Conservation (phyloP, 2,797 vertebrate genomes). For the Calcarius lapponicus region DNA sequence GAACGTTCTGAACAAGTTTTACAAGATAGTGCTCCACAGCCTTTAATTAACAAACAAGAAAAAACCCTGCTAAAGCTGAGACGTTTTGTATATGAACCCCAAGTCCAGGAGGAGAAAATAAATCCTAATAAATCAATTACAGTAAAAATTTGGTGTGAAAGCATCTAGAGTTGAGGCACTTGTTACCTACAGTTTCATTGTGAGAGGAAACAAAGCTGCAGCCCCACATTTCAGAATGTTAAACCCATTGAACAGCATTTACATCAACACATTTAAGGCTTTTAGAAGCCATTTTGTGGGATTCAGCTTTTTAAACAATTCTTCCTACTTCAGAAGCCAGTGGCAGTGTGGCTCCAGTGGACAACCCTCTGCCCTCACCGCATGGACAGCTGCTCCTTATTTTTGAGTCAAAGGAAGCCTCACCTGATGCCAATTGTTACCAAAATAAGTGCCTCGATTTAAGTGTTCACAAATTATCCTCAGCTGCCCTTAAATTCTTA, state of each 20-base stretch:
- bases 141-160: background rate
- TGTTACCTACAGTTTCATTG: background rate
- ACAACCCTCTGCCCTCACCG: background rate
- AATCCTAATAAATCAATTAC: background rate
- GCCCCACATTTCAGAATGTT: background rate
- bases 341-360: fast-evolving
- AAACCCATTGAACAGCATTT: background rate
- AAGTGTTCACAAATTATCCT: background rate
- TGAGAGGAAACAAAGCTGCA: background rate
- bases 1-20: background rate
- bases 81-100: background rate
- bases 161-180: background rate
- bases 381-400: background rate
- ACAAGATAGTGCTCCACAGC: background rate
- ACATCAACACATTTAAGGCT: background rate
- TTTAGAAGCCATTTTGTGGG: background rate
- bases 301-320: background rate
- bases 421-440: background rate
- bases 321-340: background rate
- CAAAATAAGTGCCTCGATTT: background rate
- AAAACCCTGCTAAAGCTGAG: background rate
- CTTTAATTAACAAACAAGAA: background rate
- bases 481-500: background rate
- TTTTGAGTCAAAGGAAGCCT: background rate
- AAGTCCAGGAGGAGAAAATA: background rate